Base-by-base conservation (phyloP, 2,888 invertebrate genomes). In the Drosophila ochracea region DNA sequence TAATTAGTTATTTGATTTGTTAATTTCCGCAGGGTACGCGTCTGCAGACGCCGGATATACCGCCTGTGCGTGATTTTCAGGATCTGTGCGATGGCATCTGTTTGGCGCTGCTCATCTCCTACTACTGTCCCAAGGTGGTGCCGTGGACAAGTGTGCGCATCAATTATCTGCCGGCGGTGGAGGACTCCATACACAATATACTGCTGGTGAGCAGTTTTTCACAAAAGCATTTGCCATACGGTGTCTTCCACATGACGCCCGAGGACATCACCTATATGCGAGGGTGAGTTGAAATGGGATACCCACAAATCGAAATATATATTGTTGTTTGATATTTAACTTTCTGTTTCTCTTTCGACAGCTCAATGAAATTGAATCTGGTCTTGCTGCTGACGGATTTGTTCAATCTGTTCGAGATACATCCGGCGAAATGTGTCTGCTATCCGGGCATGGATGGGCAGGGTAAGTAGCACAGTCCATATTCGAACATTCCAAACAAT, bases 221-320 rank as follows among this genome's bases (percentile, higher is more conserved):
- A 93, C 95, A 95, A 90, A 95, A 95, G 91, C 95, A 96, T 93
- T 95, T 98, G 93, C 98, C 98, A 89, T 96, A 96, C 92, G 96
- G 97, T 91, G 96, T 97, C 92, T 98, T 98, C 94, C 98, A 98
- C 93, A 96, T 99, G 95, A 95, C 96, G 94, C 97, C 98, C n/a
- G 98, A 99, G 93, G 99, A 99, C 93, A 96, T 99, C 83, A 97
- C 98, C 47, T 98, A 98, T 92, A 97, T 98, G 96, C 95, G 97
- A 93, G 97, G 97, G 96, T 97, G 92, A 93, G 94, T 93, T 19
- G 25, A 59, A 63, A 31, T 33, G 10, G 4, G 9, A 13, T 43
- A 4, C 3, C 33, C 3, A 6, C 4, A 19, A 25, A 55, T 25
- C 3, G 41, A 41, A 7, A 28, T 28, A 30, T 25, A 7, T 47